These are phyloP conservation scores for Gymnosoma rotundatum DNA, from an alignment of 2,888 invertebrate genomes.

Conservation along the genomic window DNA sequence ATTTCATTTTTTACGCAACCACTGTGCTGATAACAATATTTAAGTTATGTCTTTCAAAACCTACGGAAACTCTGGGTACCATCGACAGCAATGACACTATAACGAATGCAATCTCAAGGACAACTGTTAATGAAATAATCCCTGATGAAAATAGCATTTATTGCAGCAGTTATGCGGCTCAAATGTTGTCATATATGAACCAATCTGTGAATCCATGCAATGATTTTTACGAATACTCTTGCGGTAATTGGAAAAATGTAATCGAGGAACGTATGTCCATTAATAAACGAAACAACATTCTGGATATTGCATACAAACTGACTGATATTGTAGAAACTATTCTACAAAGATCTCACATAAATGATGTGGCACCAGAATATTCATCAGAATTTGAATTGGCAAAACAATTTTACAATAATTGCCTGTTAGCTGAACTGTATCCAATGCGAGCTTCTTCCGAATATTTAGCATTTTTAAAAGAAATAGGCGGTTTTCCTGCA, in stretches of 20 bases:
- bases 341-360: constrained; percentile 64
- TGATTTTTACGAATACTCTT: constrained; percentile 79
- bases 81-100: not conserved
- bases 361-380: constrained; percentile 67
- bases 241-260: constrained; percentile 71
- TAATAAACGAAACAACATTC: constrained; percentile 75
- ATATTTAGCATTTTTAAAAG: constrained; percentile 76
- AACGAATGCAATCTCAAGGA: not conserved
- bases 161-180: constrained; percentile 73
- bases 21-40: constrained; percentile 10
- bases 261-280: constrained; percentile 71
- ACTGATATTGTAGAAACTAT: constrained; percentile 71
- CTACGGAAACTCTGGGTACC: constrained; percentile 7
- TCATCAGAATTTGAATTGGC: constrained; percentile 75
- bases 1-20: constrained; percentile 33
- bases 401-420: constrained; percentile 76
- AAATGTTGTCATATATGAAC: constrained; percentile 79
- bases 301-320: constrained; percentile 76
- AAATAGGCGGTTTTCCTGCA: constrained; percentile 80
- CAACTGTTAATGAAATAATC: constrained; percentile 33
- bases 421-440: constrained; percentile 74
- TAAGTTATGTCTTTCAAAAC: constrained; percentile 52
- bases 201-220: constrained; percentile 77
- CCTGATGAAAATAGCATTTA: constrained; percentile 50
- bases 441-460: constrained; percentile 75